Evolutionary conservation across 1,140 invertebrate species (phyloP), one percentile per base, ranked within the genome.

Genomic region (Trialeurodes vaporariorum): DNA sequence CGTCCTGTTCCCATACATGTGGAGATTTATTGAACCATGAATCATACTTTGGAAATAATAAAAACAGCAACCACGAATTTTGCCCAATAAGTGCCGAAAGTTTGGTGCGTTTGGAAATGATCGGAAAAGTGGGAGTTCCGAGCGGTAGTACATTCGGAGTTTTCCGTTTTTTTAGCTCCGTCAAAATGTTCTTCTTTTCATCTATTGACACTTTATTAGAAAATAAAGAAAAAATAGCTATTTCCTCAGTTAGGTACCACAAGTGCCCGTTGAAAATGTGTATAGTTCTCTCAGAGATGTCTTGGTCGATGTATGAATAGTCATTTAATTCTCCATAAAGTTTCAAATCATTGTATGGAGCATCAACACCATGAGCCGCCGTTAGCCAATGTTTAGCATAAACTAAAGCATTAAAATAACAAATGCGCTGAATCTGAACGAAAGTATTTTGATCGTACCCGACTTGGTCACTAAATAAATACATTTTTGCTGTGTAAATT

Each of bases 241-340:
- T 64, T 64, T 49, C 63, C 58, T 64, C 63, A 21, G 13, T 40
- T 25, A 49, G 63, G 27, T 64, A 64, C 63, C 63, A 64, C 58
- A 64, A 64, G 25, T 64, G 63, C 24, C 25, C 25, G 25, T 49
- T 64, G 58, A 0, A 64, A 49, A 49, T 64, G 9, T 49, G 26
- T 11, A 64, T 49, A 2, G 23, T 25, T 2, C 40, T 2, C 5
- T 64, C 12, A 64, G 63, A 22, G 27, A 64, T 40, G 40, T 64
- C 13, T 11, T 27, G 26, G 27, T 64, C 34, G 25, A 49, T 40
- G 12, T 17, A 22, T 25, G 24, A 49, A 64, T 49, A 64, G 22
- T 64, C 21, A 49, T 49, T 24, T 49, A 64, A 21, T 64, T 11
- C 58, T 49, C 63, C 25, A 49, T 25, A 64, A 64, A 64, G 25